Conservation (phyloP, 2,113 vertebrate genomes). For the Tetrao urogallus region DNA sequence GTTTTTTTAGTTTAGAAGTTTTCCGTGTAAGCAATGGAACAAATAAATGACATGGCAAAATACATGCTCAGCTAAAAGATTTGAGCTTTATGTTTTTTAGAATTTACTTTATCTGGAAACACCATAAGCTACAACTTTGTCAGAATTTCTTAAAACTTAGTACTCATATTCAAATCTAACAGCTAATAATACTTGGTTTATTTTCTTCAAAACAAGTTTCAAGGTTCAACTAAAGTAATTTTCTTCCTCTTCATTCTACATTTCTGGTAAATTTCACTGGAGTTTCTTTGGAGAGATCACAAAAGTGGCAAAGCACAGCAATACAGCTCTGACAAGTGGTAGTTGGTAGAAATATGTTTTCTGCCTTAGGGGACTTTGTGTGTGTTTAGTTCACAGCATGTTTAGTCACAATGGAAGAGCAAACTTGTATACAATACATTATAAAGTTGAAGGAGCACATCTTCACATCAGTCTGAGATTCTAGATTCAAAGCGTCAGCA, state of each 20-base stretch:
- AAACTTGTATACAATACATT: neutral
- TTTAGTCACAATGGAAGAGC: neutral
- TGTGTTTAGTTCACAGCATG: neutral
- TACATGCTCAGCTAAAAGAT: neutral
- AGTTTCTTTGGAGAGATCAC: neutral
- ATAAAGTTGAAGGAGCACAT: neutral
- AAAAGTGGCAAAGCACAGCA: neutral
- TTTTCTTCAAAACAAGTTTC: neutral
- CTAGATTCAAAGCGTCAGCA: neutral
- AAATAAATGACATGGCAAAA: neutral
- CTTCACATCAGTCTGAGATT: neutral
- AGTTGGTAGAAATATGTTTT: neutral
- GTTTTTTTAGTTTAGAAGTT: neutral
- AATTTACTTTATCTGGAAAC: neutral
- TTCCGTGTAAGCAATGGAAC: neutral
- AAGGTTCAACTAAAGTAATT: neutral
- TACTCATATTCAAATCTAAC: neutral
- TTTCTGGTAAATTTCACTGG: neutral
- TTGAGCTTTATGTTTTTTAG: neutral
- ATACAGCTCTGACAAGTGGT: neutral
- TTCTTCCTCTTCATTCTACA: neutral
- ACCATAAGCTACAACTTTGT: fast-evolving
- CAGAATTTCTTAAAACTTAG: neutral
- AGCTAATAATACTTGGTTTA: neutral
- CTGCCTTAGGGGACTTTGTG: neutral